Evolutionary conservation across 2,797 vertebrate species (phyloP), one percentile per base, ranked within the genome.

Genomic region (Eptatretus atami): DNA sequence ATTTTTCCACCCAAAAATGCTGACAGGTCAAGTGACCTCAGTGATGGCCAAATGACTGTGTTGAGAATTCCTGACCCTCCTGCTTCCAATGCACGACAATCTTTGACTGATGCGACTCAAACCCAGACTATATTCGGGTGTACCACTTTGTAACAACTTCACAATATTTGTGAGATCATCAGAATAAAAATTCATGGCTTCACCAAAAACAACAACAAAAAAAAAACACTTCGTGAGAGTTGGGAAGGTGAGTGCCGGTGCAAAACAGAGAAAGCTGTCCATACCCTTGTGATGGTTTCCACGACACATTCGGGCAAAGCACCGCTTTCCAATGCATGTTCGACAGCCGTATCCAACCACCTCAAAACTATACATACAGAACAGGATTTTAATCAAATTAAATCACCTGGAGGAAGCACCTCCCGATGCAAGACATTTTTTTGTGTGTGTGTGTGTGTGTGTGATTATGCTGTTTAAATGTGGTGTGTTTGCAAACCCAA

Each of bases 341-440:
- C 95, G 95, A 69, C 92, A 98, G 53, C 90, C 92, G 13, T 98
- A 98, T 66, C 92, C 92, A 52, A 98, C 92, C 12, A 98, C 86
- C 15, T 90, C 90, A 72, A 98, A 98, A 68, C 92, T 98, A 65
- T 65, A 13, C 10, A 12, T 24, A 61, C 57, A 24, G 57, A 61
- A 44, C 31, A 8, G 31, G 31, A 44, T 44, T 44, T 5, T 44
- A 44, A 5, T 44, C 31, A 44, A 44, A 19, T 4, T 31, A 53
- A 25, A 64, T 53, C 19, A 13, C 10, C 6, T 15, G 54, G 25
- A 13, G 52, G 15, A 13, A 14, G 9, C 52, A 19, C 31, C n/a
- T 15, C 44, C 25, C 4, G 19, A 13, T n/a, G 63, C 15, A 15
- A 64, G 12, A 15, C 9, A 64, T 12, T 52, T 31, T 9, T 10